Conservation (phyloP, 2,113 vertebrate species). For the Illadopsis cleaveri region DNA sequence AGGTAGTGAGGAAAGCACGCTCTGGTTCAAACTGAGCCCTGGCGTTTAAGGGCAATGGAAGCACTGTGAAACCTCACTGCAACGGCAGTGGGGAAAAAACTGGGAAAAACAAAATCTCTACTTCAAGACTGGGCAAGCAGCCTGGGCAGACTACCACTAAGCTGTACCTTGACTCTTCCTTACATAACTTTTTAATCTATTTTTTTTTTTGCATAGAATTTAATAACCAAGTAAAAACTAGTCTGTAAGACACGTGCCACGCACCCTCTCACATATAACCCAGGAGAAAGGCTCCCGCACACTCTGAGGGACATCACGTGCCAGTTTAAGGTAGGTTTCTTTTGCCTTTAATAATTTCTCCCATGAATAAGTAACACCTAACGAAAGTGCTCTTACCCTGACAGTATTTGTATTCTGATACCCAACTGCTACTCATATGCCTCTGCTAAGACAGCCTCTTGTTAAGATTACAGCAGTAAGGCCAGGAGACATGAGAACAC, state of each 20-base stretch:
- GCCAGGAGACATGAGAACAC: neutral
- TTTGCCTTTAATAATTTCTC: neutral
- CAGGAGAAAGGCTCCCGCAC: neutral
- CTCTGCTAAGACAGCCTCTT: neutral
- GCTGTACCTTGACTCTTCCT: neutral
- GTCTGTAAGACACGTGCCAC: fast-evolving
- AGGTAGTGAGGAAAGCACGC: neutral
- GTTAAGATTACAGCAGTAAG: neutral
- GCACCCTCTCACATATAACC: neutral
- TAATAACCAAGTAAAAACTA: neutral
- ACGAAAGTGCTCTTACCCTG: neutral
- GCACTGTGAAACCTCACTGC: neutral
- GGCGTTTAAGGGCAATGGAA: neutral
- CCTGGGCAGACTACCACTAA: neutral
- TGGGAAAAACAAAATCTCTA: neutral
- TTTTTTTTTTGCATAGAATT: neutral
- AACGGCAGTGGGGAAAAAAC: neutral
- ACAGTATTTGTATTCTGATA: conserved; percentile 6
- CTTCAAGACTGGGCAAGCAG: neutral
- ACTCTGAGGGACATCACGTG: neutral
- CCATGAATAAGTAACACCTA: conserved; percentile 9
- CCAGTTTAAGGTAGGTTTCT: neutral
- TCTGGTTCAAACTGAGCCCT: neutral
- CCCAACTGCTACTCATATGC: neutral
- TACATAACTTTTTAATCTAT: neutral